phyloP scores from a whole-genome alignment of 2,113 vertebrate genomes.

The Tachuris rubrigastra region DNA sequence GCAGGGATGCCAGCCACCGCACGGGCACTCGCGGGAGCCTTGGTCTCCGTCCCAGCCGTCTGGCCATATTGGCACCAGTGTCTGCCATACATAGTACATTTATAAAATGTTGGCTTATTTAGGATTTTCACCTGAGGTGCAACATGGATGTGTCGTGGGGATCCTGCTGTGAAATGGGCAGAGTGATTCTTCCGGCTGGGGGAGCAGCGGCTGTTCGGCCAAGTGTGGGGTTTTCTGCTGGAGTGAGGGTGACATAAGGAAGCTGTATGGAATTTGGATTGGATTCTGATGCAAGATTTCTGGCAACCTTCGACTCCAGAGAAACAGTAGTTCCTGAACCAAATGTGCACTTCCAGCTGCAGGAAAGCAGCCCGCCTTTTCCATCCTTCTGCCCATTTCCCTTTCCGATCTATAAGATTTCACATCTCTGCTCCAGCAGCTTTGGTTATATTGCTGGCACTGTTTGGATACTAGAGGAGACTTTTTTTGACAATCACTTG shows the following conservation, averaged over 20 bases:
- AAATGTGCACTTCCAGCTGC: neutral
- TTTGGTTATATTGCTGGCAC: neutral
- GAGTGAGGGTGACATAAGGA: neutral
- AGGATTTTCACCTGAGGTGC: neutral
- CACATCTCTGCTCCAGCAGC: neutral
- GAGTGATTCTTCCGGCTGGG: fast-evolving
- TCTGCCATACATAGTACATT: neutral
- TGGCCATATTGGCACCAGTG: neutral
- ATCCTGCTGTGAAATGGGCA: neutral
- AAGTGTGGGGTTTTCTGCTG: neutral
- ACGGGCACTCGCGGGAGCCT: fast-evolving
- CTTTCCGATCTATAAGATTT: neutral
- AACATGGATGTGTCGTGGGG: fast-evolving
- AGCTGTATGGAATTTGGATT: neutral
- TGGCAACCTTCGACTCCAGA: neutral
- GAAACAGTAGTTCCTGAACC: neutral
- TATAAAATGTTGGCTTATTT: neutral
- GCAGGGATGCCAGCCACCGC: neutral
- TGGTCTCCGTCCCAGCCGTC: neutral
- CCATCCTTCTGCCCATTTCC: neutral
- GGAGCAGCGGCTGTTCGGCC: neutral
- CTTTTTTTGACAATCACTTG: neutral
- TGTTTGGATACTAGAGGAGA: neutral
- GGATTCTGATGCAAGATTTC: neutral
- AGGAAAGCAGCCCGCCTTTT: neutral